Conservation (phyloP, 2,113 vertebrate species). For the Phalacrocorax brasilianus region DNA sequence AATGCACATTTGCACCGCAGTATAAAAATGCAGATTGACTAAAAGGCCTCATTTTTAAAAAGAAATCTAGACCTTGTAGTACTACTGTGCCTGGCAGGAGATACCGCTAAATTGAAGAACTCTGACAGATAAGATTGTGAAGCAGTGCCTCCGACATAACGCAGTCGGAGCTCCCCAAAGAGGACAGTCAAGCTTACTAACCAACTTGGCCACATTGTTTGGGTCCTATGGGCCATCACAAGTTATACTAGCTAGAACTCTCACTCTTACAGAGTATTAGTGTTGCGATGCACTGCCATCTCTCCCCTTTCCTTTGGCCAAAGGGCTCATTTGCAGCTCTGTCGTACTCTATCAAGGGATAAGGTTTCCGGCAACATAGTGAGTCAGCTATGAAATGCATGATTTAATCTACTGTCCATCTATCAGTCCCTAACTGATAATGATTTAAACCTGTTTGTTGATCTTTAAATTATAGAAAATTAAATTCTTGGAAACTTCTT, state of each 20-base stretch:
- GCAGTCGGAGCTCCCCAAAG: not conserved
- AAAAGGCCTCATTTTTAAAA: not conserved
- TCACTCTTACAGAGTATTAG: not conserved
- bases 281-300: not conserved
- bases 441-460: not conserved
- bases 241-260: not conserved
- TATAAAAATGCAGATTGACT: not conserved
- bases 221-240: not conserved
- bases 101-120: not conserved
- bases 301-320: not conserved
- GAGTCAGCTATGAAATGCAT: not conserved
- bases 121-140: not conserved
- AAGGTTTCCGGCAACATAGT: not conserved
- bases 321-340: not conserved
- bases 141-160: not conserved
- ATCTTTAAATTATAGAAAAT: not conserved
- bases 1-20: not conserved
- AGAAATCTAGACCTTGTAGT: not conserved
- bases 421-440: not conserved
- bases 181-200: not conserved
- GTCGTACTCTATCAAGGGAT: not conserved
- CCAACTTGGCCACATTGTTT: fast-evolving
- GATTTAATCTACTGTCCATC: not conserved
- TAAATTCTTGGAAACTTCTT: not conserved
- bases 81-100: not conserved